These are phyloP conservation scores for Drosophila anomelani DNA, from an alignment of 2,888 invertebrate species.

Conservation along the genomic window DNA sequence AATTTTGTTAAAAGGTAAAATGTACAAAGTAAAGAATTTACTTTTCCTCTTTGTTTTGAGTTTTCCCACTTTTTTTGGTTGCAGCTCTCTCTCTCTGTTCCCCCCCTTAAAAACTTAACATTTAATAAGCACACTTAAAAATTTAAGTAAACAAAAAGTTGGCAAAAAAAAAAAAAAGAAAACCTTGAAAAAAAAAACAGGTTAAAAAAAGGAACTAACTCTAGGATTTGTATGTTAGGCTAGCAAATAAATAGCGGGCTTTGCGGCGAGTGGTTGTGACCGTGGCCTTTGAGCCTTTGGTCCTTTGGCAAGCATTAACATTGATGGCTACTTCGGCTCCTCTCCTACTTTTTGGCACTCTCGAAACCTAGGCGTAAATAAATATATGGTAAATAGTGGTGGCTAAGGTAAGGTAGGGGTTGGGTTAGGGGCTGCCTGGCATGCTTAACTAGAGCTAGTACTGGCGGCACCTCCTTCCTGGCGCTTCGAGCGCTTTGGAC, in stretches of 20 bases:
- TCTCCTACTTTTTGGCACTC: slow-evolving; percentile 65
- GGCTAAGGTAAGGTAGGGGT: neutral
- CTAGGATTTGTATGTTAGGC: slow-evolving; percentile 11
- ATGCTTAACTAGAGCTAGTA: neutral
- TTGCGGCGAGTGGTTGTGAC: slow-evolving; percentile 35
- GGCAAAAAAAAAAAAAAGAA: slow-evolving; percentile 5
- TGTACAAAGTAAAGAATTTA: slow-evolving; percentile 56
- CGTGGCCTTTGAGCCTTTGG: neutral
- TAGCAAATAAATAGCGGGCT: slow-evolving; percentile 46
- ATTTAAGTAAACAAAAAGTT: neutral
- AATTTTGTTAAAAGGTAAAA: slow-evolving; percentile 58
- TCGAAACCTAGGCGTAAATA: slow-evolving; percentile 62
- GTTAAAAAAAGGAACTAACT: neutral
- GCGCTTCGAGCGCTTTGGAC: slow-evolving; percentile 56
- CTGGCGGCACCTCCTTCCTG: slow-evolving; percentile 28
- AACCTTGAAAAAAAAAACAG: neutral
- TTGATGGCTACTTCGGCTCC: slow-evolving; percentile 62
- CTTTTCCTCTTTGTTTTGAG: slow-evolving; percentile 6
- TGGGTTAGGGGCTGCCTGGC: slow-evolving; percentile 1
- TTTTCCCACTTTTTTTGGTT: slow-evolving; percentile 54
- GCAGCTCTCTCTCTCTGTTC: slow-evolving; percentile 44
- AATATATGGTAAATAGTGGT: slow-evolving; percentile 44
- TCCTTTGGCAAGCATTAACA: slow-evolving; percentile 69
- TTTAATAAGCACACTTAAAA: neutral
- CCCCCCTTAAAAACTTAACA: slow-evolving; percentile 14